Evolutionary conservation across 2,888 invertebrate species (phyloP).

Genomic region (Tholera decimalis): DNA sequence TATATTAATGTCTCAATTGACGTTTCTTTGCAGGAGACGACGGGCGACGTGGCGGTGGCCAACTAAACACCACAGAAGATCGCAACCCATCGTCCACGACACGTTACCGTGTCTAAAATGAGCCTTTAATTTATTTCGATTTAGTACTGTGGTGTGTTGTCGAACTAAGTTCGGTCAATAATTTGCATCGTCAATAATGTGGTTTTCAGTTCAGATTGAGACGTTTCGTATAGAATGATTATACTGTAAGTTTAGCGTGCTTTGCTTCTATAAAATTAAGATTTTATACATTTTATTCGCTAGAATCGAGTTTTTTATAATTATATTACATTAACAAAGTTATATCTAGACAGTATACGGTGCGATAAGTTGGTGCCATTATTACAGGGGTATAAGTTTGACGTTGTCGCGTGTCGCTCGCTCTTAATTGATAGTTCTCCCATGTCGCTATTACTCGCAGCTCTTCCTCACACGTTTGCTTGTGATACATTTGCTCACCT

Average conservation of each 20-base stretch:
- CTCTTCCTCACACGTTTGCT: slow-evolving; percentile 11
- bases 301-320: slow-evolving; percentile 88
- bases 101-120: slow-evolving; percentile 77
- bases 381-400: slow-evolving; percentile 91
- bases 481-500: slow-evolving; percentile 31
- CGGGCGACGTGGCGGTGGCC: slow-evolving; percentile 79
- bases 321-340: slow-evolving; percentile 89
- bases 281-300: slow-evolving; percentile 90
- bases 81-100: slow-evolving; percentile 68
- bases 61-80: slow-evolving; percentile 73
- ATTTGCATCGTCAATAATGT: slow-evolving; percentile 80
- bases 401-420: slow-evolving; percentile 79
- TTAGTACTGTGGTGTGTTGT: slow-evolving; percentile 83
- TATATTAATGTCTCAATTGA: slow-evolving; percentile 1
- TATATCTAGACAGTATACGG: slow-evolving; percentile 90
- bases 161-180: slow-evolving; percentile 88
- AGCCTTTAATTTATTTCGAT: slow-evolving; percentile 89
- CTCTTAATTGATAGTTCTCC: slow-evolving; percentile 73
- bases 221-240: slow-evolving; percentile 87
- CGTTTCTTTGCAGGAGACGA: slow-evolving; percentile 77
- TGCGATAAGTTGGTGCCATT: slow-evolving; percentile 92
- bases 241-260: slow-evolving; percentile 91
- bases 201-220: slow-evolving; percentile 85
- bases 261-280: slow-evolving; percentile 91
- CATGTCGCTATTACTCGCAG: slow-evolving; percentile 41